These are phyloP conservation scores for Petrolisthes manimaculis DNA, from an alignment of 2,888 invertebrate genomes.

Conservation along the genomic window DNA sequence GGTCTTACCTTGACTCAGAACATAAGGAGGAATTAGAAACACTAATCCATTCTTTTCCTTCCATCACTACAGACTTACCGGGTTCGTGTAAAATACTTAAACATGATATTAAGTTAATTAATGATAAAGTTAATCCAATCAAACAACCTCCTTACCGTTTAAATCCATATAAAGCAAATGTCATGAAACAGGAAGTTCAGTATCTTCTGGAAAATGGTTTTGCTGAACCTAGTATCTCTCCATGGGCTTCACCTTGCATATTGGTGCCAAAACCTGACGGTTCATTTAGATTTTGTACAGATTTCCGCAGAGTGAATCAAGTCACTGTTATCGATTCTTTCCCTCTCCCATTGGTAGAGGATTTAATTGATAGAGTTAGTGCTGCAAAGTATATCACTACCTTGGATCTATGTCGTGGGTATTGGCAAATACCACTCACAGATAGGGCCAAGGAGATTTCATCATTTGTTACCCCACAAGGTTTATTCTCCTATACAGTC, in stretches of 20 bases:
- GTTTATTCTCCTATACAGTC: too few relatives aligned
- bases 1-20: background rate
- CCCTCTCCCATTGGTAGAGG: too few relatives aligned
- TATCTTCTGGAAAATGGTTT: conserved; percentile 2
- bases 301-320: too few relatives aligned
- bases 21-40: background rate
- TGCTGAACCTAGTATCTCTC: background rate
- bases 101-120: background rate
- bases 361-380: too few relatives aligned
- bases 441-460: too few relatives aligned
- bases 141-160: background rate
- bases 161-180: background rate
- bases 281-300: too few relatives aligned
- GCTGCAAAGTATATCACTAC: too few relatives aligned
- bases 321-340: too few relatives aligned
- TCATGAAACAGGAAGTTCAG: conserved; percentile 4
- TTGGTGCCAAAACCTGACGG: background rate
- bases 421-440: too few relatives aligned
- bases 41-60: background rate
- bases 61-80: background rate
- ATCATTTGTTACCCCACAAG: too few relatives aligned
- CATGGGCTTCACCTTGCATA: conserved; percentile 8
- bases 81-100: background rate
- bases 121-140: background rate
- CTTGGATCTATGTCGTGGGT: too few relatives aligned